These are phyloP conservation scores for Ormia ochracea DNA, from an alignment of 2,888 invertebrate species.

Conservation along the genomic window DNA sequence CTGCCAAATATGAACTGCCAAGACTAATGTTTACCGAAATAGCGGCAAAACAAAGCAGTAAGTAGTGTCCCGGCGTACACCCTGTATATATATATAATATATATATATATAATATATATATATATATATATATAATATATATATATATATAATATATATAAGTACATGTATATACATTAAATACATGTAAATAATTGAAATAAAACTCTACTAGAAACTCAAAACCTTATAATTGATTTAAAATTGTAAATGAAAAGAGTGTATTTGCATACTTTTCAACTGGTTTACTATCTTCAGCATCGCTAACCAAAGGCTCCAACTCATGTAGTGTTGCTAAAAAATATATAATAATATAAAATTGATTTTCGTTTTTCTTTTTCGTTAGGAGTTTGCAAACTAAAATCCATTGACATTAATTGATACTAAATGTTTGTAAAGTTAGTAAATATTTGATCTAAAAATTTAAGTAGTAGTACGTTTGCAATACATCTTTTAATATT, in stretches of 20 bases:
- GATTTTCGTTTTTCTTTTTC: slow-evolving; percentile 64
- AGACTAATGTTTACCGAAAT: too few relatives aligned
- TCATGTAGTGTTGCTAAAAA: slow-evolving; percentile 78
- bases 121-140: too few relatives aligned
- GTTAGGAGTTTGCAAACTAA: slow-evolving; percentile 36
- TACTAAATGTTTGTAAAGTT: slow-evolving; percentile 48
- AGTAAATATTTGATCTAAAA: slow-evolving; percentile 61
- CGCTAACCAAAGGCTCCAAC: slow-evolving; percentile 86
- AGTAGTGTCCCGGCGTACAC: too few relatives aligned
- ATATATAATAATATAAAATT: slow-evolving; percentile 69
- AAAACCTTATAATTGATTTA: slow-evolving; percentile 19
- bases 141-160: too few relatives aligned
- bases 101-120: too few relatives aligned
- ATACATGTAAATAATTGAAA: neutral
- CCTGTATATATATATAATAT: too few relatives aligned
- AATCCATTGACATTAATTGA: slow-evolving; percentile 55
- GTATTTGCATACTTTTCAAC: slow-evolving; percentile 75
- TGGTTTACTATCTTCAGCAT: slow-evolving; percentile 79
- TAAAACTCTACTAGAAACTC: slow-evolving; percentile 12
- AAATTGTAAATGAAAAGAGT: slow-evolving; percentile 42
- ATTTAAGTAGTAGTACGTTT: slow-evolving; percentile 59
- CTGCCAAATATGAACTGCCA: too few relatives aligned
- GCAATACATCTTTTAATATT: slow-evolving; percentile 42
- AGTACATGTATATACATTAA: too few relatives aligned
- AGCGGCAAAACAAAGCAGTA: too few relatives aligned